phyloP scores from a whole-genome alignment of 1,140 invertebrate species.

The Dufourea novaeangliae region DNA sequence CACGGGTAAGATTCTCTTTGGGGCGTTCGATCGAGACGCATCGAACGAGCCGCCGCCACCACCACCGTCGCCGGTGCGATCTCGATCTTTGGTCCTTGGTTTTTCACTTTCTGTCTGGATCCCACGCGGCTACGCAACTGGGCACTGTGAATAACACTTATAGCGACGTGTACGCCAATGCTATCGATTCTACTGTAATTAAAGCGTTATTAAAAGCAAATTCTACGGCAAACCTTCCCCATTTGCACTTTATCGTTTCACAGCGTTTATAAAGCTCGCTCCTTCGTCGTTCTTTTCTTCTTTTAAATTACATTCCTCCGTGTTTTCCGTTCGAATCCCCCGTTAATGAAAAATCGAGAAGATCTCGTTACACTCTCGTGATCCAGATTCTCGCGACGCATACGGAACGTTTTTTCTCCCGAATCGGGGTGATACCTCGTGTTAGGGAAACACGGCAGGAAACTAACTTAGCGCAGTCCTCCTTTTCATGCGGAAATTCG shows the following conservation, averaged over 20 bases:
- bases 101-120: too few species aligned
- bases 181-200: slow-evolving; percentile 22
- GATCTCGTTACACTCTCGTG: slow-evolving; percentile 63
- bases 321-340: too few species aligned
- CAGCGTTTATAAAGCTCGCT: neutral
- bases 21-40: slow-evolving; percentile 12
- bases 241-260: too few species aligned
- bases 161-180: neutral
- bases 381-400: slow-evolving; percentile 47
- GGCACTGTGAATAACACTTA: neutral
- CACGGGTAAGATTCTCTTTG: neutral
- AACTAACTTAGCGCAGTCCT: neutral
- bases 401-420: slow-evolving; percentile 16
- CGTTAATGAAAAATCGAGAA: slow-evolving; percentile 60
- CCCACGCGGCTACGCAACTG: neutral
- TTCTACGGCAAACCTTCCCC: too few species aligned
- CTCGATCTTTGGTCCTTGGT: slow-evolving; percentile 9
- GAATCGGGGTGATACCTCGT: slow-evolving; percentile 35
- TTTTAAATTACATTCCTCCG: too few species aligned
- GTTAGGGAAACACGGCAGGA: neutral
- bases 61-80: slow-evolving; percentile 64
- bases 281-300: slow-evolving; percentile 40
- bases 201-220: slow-evolving; percentile 28
- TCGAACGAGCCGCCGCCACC: slow-evolving; percentile 58
- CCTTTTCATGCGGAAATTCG: slow-evolving; percentile 5